These are phyloP conservation scores for Panzeria rudis DNA, from an alignment of 2,888 invertebrate species.

Conservation along the genomic window DNA sequence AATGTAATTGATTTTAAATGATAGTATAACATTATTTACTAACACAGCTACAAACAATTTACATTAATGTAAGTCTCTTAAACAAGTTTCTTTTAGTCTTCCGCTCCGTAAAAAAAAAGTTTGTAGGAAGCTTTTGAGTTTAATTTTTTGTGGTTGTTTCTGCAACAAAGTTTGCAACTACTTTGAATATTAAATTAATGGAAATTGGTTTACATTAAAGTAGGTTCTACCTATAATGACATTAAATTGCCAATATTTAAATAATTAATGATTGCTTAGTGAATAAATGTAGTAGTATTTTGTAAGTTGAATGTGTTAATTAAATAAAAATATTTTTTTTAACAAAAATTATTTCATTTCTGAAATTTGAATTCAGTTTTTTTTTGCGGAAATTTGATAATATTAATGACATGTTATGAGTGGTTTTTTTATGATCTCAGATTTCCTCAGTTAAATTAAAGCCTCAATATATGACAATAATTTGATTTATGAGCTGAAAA, in stretches of 20 bases:
- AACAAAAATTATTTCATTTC: background rate
- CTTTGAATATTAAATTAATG: slow-evolving; percentile 49
- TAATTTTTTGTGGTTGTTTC: background rate
- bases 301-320: background rate
- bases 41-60: background rate
- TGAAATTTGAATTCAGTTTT: background rate
- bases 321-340: background rate
- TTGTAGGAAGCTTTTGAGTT: slow-evolving; percentile 7
- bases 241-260: slow-evolving; percentile 43
- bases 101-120: slow-evolving; percentile 10
- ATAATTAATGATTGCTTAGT: slow-evolving; percentile 38
- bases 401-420: background rate
- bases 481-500: background rate
- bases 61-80: slow-evolving; percentile 19
- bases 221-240: slow-evolving; percentile 37
- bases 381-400: slow-evolving; percentile 3
- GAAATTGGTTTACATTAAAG: slow-evolving; percentile 27
- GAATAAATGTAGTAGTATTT: slow-evolving; percentile 18
- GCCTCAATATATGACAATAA: background rate
- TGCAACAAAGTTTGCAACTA: slow-evolving; percentile 32
- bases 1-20: background rate
- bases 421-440: background rate
- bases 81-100: slow-evolving; percentile 36
- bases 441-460: background rate
- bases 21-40: background rate